phyloP scores from a whole-genome alignment of 1,140 invertebrate species.

The Drosophila sechellia region DNA sequence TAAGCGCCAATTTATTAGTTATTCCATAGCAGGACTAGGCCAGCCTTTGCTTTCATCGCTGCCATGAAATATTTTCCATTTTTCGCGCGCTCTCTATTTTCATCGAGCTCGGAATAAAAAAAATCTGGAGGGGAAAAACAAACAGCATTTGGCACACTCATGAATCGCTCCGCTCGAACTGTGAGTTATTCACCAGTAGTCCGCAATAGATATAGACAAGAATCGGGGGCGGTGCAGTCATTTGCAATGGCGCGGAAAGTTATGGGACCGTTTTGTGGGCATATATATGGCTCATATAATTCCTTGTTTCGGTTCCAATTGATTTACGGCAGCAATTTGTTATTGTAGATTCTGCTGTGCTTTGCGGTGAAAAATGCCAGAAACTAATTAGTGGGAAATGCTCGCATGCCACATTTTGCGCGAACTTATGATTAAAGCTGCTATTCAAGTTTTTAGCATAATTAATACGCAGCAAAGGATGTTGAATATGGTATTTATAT shows the following conservation, averaged over 20 bases:
- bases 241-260: slow-evolving; percentile 59
- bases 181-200: slow-evolving; percentile 42
- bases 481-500: slow-evolving; percentile 2
- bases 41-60: slow-evolving; percentile 71
- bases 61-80: slow-evolving; percentile 74
- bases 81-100: slow-evolving; percentile 23
- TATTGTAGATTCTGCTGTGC: slow-evolving; percentile 21
- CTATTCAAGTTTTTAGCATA: neutral
- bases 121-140: slow-evolving; percentile 23
- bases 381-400: slow-evolving; percentile 33
- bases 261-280: slow-evolving; percentile 65
- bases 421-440: neutral
- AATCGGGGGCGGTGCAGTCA: slow-evolving; percentile 20
- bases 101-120: slow-evolving; percentile 7
- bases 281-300: slow-evolving; percentile 68
- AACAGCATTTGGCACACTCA: slow-evolving; percentile 60
- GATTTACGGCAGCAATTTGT: slow-evolving; percentile 60
- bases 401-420: neutral
- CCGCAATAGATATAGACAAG: neutral
- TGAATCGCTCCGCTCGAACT: slow-evolving; percentile 51
- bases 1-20: slow-evolving; percentile 81
- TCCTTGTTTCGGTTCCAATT: slow-evolving; percentile 61
- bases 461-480: neutral
- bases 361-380: slow-evolving; percentile 2
- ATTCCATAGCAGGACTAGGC: slow-evolving; percentile 59